phyloP scores from a whole-genome alignment of 2,888 invertebrate species.

The Cheiracanthium punctorium region DNA sequence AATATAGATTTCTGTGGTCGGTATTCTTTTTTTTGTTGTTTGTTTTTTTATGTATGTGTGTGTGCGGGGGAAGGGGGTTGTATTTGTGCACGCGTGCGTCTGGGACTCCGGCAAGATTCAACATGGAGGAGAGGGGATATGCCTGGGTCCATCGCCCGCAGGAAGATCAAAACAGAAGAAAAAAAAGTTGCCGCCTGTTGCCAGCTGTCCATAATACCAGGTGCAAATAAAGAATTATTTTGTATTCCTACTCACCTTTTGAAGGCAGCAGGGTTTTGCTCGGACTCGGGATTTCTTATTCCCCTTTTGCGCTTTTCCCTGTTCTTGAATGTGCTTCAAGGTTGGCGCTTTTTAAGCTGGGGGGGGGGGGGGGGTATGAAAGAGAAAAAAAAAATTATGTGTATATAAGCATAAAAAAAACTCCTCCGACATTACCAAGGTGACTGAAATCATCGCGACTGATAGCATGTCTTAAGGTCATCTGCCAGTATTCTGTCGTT shows the following conservation, averaged over 20 bases:
- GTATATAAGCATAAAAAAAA: background rate
- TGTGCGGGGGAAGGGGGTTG: background rate
- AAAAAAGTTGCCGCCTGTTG: no score
- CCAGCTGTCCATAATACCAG: constrained; percentile 44
- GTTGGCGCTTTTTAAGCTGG: constrained; percentile 13
- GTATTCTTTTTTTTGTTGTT: background rate
- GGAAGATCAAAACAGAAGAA: no score
- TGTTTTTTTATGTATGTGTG: background rate
- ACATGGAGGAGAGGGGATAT: background rate
- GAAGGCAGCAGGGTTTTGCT: background rate
- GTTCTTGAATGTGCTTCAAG: constrained; percentile 24
- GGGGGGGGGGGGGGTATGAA: no score
- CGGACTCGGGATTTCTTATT: constrained; percentile 7
- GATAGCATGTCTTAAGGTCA: constrained; percentile 59
- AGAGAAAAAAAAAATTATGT: background rate
- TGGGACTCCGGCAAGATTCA: background rate
- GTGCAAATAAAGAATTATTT: constrained; percentile 46
- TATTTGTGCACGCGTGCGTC: background rate
- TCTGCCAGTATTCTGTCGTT: constrained; percentile 49
- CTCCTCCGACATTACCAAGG: constrained; percentile 24
- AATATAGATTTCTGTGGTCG: background rate
- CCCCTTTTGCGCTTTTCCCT: constrained; percentile 36
- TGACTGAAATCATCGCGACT: constrained; percentile 52
- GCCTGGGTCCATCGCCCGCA: background rate
- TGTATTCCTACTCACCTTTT: constrained; percentile 56